Evolutionary conservation across 2,797 vertebrate species (phyloP), one percentile per base, ranked within the genome.

Genomic region (Pseudochirops cupreus): DNA sequence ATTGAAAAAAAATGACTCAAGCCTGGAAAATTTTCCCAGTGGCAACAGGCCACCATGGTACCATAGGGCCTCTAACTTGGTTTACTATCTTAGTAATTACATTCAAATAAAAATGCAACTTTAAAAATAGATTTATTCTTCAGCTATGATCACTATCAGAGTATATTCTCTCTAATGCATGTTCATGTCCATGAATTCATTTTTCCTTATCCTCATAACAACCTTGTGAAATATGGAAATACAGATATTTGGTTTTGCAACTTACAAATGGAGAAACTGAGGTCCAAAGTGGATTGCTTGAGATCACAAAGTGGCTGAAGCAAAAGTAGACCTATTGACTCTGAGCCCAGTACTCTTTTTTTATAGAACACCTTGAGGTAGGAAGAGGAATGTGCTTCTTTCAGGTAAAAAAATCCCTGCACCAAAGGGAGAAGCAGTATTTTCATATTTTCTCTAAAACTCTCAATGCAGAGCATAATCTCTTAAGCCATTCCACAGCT

Each of bases 181-280:
- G 21, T 50, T 87, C 21, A 46, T 87, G 39, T 26, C 39, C 46
- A 24, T 46, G 74, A 46, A 87, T 87, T 87, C 18, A 26, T 87
- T 24, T 82, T 87, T 87, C 21, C 39, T 87, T 87, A 87, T 87
- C 39, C 24, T 87, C 74, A 46, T 11, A 87, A 10, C 21, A 11
- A 87, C 39, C 31, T 46, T 50, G 74, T 50, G 74, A 87, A 9
- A 87, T 87, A 46, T 9, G 74, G 39, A 87, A 87, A 87, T 46
- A 46, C 46, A 33, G 12, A n/a, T 39, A 46, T 46, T 46, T 46
- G 2, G 9, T 46, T 21, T 87, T 87, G 3, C 21, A 21, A 55
- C 90, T 96, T 93, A 46, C 46, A 93, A 52, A 82, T 56, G 52
- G 29, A 94, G 94, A 13, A 93, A 55, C 7, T 91, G 29, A 31